Percentiles rank a stretch among this genome's conserved stretches.
Evolutionary conservation across 2,888 invertebrate species (phyloP).

Genomic region (Lasioglossum villosulum): DNA sequence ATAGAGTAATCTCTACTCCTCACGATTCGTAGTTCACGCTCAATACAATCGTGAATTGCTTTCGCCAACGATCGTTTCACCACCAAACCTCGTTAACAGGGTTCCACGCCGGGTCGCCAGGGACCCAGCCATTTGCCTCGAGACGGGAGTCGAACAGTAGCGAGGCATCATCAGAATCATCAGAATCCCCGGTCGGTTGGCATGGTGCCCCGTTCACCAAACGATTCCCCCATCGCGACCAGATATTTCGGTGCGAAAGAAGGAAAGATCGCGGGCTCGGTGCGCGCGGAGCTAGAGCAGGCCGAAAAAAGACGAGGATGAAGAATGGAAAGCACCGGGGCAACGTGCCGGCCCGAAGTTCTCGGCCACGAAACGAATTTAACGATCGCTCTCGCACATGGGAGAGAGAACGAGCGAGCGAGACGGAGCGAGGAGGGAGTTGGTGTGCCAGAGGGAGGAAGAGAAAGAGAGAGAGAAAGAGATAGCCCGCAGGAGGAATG

Average conservation of each 20-base stretch:
- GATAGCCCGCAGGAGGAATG: constrained; percentile 67
- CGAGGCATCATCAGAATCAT: background rate
- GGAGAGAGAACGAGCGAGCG: constrained; percentile 52
- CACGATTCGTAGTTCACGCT: too few relatives aligned
- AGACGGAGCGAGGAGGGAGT: constrained; percentile 32
- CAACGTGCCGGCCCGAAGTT: constrained; percentile 69
- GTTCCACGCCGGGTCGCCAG: too few relatives aligned
- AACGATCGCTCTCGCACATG: constrained; percentile 74
- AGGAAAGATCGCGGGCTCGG: constrained; percentile 11
- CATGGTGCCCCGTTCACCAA: background rate
- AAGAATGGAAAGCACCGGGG: constrained; percentile 46
- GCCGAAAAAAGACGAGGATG: constrained; percentile 23
- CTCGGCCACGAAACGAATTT: constrained; percentile 75
- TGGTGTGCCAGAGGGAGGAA: constrained; percentile 20
- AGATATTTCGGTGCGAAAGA: constrained; percentile 32
- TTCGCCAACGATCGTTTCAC: too few relatives aligned
- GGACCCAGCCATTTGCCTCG: too few relatives aligned
- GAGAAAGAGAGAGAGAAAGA: constrained; percentile 19
- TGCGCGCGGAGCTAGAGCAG: constrained; percentile 3
- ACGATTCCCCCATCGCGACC: constrained; percentile 14
- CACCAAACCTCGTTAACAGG: too few relatives aligned
- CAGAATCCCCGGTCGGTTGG: background rate
- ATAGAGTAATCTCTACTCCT: too few relatives aligned
- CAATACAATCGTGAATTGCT: too few relatives aligned
- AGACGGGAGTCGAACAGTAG: background rate